These are phyloP conservation scores for Callochromis pleurospilus DNA, from an alignment of 2,113 vertebrate species.

Conservation along the genomic window DNA sequence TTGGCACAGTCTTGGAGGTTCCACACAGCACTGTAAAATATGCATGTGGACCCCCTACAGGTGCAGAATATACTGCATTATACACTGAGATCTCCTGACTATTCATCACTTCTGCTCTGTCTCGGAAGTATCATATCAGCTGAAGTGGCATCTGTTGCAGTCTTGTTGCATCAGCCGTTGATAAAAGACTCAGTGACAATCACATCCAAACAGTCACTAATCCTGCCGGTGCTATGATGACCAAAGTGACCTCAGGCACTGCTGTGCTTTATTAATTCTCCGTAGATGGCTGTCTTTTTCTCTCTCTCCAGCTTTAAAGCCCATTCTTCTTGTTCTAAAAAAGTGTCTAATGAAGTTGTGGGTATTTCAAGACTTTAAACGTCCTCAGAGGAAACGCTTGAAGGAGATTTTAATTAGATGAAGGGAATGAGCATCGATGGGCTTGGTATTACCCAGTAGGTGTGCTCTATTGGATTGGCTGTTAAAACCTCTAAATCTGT, in stretches of 20 bases:
- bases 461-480: conserved; percentile 42
- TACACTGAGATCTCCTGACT: not conserved
- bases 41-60: not conserved
- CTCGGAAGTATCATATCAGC: not conserved
- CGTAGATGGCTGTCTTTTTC: not conserved
- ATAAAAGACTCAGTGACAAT: conserved; percentile 30
- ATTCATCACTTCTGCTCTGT: not conserved
- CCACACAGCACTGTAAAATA: not conserved
- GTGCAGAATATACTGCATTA: not conserved
- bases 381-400: conserved; percentile 41
- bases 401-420: conserved; percentile 61
- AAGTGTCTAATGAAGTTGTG: conserved; percentile 38
- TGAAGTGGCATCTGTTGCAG: conserved; percentile 36
- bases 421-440: conserved; percentile 48
- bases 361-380: conserved; percentile 44
- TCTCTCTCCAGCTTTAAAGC: not conserved
- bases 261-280: conserved; percentile 12
- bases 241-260: conserved; percentile 5
- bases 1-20: not conserved
- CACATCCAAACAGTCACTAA: conserved; percentile 17
- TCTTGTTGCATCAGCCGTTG: conserved; percentile 54
- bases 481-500: conserved; percentile 54
- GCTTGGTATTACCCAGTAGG: conserved; percentile 28
- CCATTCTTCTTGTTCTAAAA: conserved; percentile 14
- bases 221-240: conserved; percentile 7